Evolutionary conservation across 2,888 invertebrate species (phyloP), one percentile per base, ranked within the genome.

Genomic region (Ptilodon capucinus): DNA sequence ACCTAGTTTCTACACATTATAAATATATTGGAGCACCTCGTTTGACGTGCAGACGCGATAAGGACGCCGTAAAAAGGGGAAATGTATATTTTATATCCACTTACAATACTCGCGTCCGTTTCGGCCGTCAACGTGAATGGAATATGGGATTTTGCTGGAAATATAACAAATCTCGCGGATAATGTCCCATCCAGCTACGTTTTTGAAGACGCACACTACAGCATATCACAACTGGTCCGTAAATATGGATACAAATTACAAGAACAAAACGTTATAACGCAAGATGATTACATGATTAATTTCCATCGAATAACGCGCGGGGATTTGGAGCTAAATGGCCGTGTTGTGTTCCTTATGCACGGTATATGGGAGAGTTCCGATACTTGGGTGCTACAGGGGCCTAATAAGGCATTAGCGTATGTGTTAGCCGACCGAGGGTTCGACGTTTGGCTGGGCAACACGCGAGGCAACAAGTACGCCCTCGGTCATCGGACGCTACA

Each of bases 401-500:
- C 92, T 3, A 82, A 92, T 42, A 92, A 93, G 57, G 93, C 90
- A 63, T 54, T 90, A 46, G 96, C 83, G 60, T 95, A 92, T 81
- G 89, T 93, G 68, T 89, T 95, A 46, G 91, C 94, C 0, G 93
- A 95, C 53, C 69, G 81, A 39, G 94, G 94, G 3, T 95, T 92
- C 65, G 95, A 95, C 62, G 94, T 95, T 0, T 97, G 97, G 97
- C 73, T 97, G 74, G 96, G 96, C 1, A 97, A 97, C 78, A 93
- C 94, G 1, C 91, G 97, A 64, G 97, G 97, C 0, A 97, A 96
- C 78, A 92, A 92, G 68, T 71, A 86, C 4, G 64, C 51, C 1
- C 49, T 77, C 2, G 56, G 42, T 2, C 53, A 92, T 68, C 71
- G 83, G 1, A 57, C 42, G 2, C 44, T 81, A 1, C 58, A 53